Conservation (phyloP, 2,113 vertebrate genomes). For the Chunga burmeisteri region DNA sequence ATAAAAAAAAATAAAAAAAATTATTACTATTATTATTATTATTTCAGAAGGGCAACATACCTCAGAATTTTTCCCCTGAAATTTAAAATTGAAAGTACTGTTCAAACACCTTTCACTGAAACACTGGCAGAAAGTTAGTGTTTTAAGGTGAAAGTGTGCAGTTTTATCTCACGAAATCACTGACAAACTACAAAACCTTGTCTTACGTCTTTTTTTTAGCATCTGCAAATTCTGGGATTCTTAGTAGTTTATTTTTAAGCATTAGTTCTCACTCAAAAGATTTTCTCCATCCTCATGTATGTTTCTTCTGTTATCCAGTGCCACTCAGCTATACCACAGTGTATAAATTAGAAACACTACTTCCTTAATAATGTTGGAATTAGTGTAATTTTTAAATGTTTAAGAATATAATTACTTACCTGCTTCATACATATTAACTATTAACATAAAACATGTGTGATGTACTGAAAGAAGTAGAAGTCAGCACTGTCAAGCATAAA, state of each 20-base stretch:
- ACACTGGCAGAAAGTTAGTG: neutral
- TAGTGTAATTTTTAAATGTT: constrained; percentile 66
- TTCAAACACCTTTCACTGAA: neutral
- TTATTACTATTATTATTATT: neutral
- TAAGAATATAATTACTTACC: constrained; percentile 67
- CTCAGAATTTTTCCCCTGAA: neutral
- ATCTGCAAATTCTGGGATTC: constrained; percentile 33
- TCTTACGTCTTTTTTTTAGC: constrained; percentile 21
- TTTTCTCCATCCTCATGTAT: constrained; percentile 19
- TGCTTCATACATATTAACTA: constrained; percentile 58
- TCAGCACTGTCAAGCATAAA: neutral
- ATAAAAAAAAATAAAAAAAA: neutral
- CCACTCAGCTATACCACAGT: constrained; percentile 14
- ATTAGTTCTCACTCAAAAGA: neutral
- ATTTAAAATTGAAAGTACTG: neutral
- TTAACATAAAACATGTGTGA: constrained; percentile 35
- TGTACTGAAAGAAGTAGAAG: neutral
- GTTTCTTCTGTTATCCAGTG: constrained; percentile 51
- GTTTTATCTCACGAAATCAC: neutral
- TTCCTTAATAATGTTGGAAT: constrained; percentile 57
- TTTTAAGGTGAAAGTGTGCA: neutral
- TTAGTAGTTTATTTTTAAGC: constrained; percentile 55
- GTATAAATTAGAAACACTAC: constrained; percentile 57
- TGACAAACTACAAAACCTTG: neutral
- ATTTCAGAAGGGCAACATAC: neutral